Evolutionary conservation across 2,888 invertebrate genomes (phyloP).

Genomic region (Idaea straminata): DNA sequence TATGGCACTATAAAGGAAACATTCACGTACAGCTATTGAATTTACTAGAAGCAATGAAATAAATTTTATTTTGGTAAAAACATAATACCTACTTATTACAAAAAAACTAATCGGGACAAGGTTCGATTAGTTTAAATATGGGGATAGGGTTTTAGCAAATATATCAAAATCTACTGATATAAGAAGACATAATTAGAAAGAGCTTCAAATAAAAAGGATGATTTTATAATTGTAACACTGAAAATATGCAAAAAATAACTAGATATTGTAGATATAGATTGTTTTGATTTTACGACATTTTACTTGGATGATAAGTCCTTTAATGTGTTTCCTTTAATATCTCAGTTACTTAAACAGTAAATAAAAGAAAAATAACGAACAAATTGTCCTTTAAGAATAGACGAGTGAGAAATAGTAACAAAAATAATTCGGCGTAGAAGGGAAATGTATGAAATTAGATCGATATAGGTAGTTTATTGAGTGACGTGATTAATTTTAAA

Average conservation of each 20-base stretch:
- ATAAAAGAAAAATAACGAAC: too few species aligned
- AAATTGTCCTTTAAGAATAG: too few species aligned
- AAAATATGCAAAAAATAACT: neutral
- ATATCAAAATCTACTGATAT: neutral
- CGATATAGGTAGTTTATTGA: too few species aligned
- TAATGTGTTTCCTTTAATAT: neutral
- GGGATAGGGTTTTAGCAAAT: neutral
- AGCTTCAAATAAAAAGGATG: neutral
- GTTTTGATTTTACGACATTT: neutral
- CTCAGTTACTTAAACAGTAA: too few species aligned
- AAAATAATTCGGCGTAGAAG: too few species aligned
- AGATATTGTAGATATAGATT: too few species aligned
- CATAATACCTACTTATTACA: neutral
- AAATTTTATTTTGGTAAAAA: neutral
- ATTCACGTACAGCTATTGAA: slow-evolving; percentile 9
- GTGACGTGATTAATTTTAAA: too few species aligned
- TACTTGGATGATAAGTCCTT: neutral
- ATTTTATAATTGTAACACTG: neutral
- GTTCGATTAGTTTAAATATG: neutral
- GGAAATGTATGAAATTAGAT: too few species aligned
- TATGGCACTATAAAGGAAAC: slow-evolving; percentile 18
- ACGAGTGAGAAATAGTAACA: too few species aligned
- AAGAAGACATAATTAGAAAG: neutral
- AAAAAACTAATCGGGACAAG: neutral
- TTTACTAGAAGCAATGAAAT: neutral